A percentile compares a stretch with the other conserved stretches of the same genome.
Evolutionary conservation across 2,888 invertebrate species (phyloP).

Genomic region (Melinaea marsaeus): DNA sequence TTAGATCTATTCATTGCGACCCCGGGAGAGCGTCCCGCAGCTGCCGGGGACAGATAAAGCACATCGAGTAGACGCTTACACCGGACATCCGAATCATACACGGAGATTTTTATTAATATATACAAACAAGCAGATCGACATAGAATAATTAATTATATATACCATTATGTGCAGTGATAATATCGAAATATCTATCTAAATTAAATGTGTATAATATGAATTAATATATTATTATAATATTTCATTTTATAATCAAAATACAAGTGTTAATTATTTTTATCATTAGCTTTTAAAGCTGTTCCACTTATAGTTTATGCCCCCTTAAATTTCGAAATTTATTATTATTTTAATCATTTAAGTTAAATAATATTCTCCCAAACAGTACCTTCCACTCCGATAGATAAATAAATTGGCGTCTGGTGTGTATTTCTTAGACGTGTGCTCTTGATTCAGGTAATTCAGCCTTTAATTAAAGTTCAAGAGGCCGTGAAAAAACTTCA

Average conservation of each 20-base stretch:
- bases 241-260: no score
- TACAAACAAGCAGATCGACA: background rate
- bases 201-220: no score
- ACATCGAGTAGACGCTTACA: conserved; percentile 34
- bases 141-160: no score
- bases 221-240: no score
- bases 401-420: background rate
- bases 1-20: conserved; percentile 29
- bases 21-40: conserved; percentile 32
- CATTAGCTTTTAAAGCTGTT: no score
- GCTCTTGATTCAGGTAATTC: conserved; percentile 38
- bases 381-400: background rate
- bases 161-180: no score
- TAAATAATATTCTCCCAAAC: no score
- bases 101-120: background rate
- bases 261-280: no score
- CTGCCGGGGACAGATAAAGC: conserved; percentile 44
- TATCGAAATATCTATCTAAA: no score
- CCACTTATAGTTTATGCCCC: no score
- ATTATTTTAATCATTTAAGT: no score
- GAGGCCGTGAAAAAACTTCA: conserved; percentile 60
- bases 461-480: conserved; percentile 72
- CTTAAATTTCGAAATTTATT: no score
- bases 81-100: conserved; percentile 24
- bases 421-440: conserved; percentile 22